Evolutionary conservation across 2,888 invertebrate genomes (phyloP), one percentile per base, ranked within the genome.

Genomic region (Coronaproctus castanopsis): DNA sequence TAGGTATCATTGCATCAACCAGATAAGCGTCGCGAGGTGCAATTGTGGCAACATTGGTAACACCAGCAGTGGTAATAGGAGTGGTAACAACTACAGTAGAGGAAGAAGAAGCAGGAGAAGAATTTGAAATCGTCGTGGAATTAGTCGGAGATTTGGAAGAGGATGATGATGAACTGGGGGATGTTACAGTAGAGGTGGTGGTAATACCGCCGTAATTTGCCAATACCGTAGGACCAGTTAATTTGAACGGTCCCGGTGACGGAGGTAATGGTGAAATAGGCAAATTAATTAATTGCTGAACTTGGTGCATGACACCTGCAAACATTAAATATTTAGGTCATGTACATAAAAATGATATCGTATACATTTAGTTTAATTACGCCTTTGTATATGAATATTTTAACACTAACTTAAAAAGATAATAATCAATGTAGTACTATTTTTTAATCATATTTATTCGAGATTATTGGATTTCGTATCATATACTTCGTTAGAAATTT

Each of bases 231-330:
- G n/a, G n/a, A n/a, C n/a, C n/a, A 36, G 14, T 14, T 36, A 8
- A 14, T 36, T 77, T 67, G 5, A 76, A 69, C 64, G 70, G 71
- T 70, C 73, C 74, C 58, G 74, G 73, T 67, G 74, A 74, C 57
- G 74, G 73, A 61, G 73, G 72, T 61, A 55, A 24, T 61, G 73
- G 72, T 61, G 55, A 24, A 22, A 55, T 21, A 10, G 55, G 59
- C 59, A 59, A 55, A 51, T 59, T 55, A 21, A 59, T 59, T 51
- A 68, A 63, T 61, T 67, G 67, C 68, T 78, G 75, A 60, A 86
- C 80, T 75, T 95, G 93, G 74, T 95, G 90, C 74, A 93, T 80
- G n/a, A 95, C 95, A 55, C 77, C 76, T 71, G 62, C n/a, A 60
- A 64, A 55, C n/a, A n/a, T n/a, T n/a, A n/a, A n/a, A n/a, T n/a